These are phyloP conservation scores for Hirtodrosophila trivittata DNA, from an alignment of 2,888 invertebrate species.

Conservation along the genomic window DNA sequence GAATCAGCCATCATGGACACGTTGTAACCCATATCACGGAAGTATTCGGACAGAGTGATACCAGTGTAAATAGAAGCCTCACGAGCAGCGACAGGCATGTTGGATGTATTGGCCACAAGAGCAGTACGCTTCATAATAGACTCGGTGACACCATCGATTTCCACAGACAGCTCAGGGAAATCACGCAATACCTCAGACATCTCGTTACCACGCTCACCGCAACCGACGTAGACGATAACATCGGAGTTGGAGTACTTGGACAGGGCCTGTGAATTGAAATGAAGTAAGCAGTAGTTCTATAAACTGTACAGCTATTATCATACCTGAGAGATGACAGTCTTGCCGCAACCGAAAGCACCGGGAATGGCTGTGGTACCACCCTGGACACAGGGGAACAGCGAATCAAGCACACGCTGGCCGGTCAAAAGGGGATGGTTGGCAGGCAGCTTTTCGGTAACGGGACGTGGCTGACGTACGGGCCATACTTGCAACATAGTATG, in stretches of 20 bases:
- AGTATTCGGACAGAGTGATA: slow-evolving; percentile 99
- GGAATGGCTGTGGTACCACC: slow-evolving; percentile 99
- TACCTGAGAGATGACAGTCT: slow-evolving; percentile 96
- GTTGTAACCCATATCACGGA: slow-evolving; percentile 99
- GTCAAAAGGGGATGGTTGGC: slow-evolving; percentile 99
- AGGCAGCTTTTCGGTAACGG: slow-evolving; percentile 98
- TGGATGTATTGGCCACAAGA: slow-evolving; percentile 99
- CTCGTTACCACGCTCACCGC: slow-evolving; percentile 99
- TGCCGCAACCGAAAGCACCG: slow-evolving; percentile 99
- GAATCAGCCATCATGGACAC: slow-evolving; percentile 99
- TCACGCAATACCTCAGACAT: slow-evolving; percentile 99
- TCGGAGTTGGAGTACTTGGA: slow-evolving; percentile 99
- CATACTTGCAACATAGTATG: slow-evolving; percentile 99
- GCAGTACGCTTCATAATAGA: slow-evolving; percentile 99
- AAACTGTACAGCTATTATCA: not conserved
- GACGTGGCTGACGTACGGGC: slow-evolving; percentile 99
- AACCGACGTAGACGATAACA: slow-evolving; percentile 99
- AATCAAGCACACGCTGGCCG: slow-evolving; percentile 98
- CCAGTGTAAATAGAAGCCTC: slow-evolving; percentile 99
- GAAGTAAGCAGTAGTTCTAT: too few species aligned
- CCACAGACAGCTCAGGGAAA: slow-evolving; percentile 98
- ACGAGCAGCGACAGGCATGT: slow-evolving; percentile 99
- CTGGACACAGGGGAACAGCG: slow-evolving; percentile 99
- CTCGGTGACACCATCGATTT: slow-evolving; percentile 97
- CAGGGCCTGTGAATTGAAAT: slow-evolving; percentile 87